These are phyloP conservation scores for Melanerpes formicivorus DNA, from an alignment of 2,113 vertebrate genomes.

Conservation along the genomic window DNA sequence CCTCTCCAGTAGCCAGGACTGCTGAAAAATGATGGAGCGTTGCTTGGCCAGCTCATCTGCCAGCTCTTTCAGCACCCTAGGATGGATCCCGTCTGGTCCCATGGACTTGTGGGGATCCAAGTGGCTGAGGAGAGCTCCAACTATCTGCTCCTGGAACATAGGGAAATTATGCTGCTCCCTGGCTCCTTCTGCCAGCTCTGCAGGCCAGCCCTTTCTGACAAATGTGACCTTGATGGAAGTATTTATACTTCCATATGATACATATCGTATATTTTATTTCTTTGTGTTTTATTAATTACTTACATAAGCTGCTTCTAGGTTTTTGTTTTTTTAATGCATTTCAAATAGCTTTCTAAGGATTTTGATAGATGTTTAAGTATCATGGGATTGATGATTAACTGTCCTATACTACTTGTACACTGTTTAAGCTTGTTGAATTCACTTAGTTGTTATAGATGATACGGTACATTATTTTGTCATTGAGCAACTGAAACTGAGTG, in stretches of 20 bases:
- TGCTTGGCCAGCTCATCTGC: too few relatives aligned
- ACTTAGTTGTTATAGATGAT: not conserved
- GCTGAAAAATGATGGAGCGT: too few relatives aligned
- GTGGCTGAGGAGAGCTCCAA: too few relatives aligned
- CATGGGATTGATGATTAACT: not conserved
- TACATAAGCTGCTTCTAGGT: not conserved
- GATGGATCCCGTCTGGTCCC: too few relatives aligned
- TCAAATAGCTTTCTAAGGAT: not conserved
- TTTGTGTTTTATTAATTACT: not conserved
- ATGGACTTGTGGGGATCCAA: too few relatives aligned
- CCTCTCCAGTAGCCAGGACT: too few relatives aligned
- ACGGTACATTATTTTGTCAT: not conserved
- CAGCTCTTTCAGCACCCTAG: too few relatives aligned
- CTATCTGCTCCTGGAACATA: too few relatives aligned
- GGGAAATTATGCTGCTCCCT: too few relatives aligned
- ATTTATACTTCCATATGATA: not conserved
- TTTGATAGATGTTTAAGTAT: not conserved
- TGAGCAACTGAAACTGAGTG: not conserved
- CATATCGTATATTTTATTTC: not conserved
- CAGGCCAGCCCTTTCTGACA: not conserved
- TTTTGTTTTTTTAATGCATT: not conserved
- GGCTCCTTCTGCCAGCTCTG: too few relatives aligned
- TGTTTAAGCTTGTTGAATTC: not conserved
- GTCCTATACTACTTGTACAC: not conserved
- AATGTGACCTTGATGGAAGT: not conserved